Base-by-base conservation (phyloP, 2,113 vertebrate genomes). In the Jaculus jaculus region DNA sequence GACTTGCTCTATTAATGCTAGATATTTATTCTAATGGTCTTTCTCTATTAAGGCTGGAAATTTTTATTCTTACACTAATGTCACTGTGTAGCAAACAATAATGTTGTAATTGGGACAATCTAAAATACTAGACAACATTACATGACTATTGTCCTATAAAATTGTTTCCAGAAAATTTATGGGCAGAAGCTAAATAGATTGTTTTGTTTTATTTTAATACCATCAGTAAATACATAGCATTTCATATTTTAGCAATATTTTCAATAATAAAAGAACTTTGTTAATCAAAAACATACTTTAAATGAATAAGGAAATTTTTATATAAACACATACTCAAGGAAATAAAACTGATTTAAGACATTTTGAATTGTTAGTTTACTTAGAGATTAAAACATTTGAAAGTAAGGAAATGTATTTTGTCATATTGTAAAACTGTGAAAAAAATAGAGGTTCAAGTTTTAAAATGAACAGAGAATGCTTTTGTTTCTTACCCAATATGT, bases 61-160 rank as follows among this genome's bases (percentile, higher is more conserved):
- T 51, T 95, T 97, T 90, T 90, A 92, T 92, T 87, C 78, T 84
- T 92, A 94, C 15, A 78, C 1, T 69, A 18, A 89, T 95, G 96
- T 95, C 77, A 72, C 58, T 95, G 87, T 69, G 87, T 12, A 68
- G 20, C 61, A 71, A 89, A 93, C 93, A 94, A 94, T 92, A 93
- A 91, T 96, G 47, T 60, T 96, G 82, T 97, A 96, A 96, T 96
- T 87, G 92, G 63, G 47, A 94, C 71, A 94, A 95, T 94, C 58
- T 39, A 97, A 92, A 54, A 75, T 24, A 61, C 30, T 86, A 92
- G 92, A 80, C 18, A 93, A 96, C 86, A 97, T 95, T 96, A 95
- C 94, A 95, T 94, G 66, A 96, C 54, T 94, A 89, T 51, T 92
- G 39, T 90, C 68, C 65, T 94, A 68, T 66, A 80, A n/a, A 30